Evolutionary conservation across 1,140 invertebrate genomes (phyloP), one percentile per base, ranked within the genome.

Genomic region (Matsumurasca onukii): DNA sequence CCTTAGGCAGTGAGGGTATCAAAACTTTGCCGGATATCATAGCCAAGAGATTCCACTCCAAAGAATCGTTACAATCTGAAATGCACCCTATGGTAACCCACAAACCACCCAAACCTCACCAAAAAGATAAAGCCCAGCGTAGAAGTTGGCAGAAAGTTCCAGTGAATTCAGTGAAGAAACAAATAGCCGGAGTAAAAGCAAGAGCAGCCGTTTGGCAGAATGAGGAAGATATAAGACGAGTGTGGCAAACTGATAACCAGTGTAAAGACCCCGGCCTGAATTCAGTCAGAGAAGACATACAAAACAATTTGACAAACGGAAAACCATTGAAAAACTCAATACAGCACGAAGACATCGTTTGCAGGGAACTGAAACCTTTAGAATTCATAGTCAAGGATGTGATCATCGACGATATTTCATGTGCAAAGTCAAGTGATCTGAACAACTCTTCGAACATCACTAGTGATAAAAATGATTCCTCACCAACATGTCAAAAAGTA

Each of bases 81-180:
- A 75, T 31, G 77, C 76, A 74, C 78, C 69, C 78, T 49, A 76
- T 82, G 39, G 80, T 82, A 0, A 76, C 81, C 0, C 81, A 83
- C 63, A 83, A 83, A 69, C 82, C 81, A 0, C 82, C 81, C 0
- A 83, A 82, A 68, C 81, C 81, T 0, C 80, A 80, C 2, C 77
- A 79, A 75, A 79, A 81, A 79, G 63, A 77, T 75, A 27, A 75
- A 77, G 69, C 24, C 62, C 73, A 62, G 48, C 72, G 1, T 5
- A 67, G 68, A 65, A 62, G 45, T 48, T 71, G 22, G 74, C 70
- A 59, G 62, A 69, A 31, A 64, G 61, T 69, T 24, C 31, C 34
- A 66, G 68, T 61, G 1, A 68, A 48, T 29, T 3, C 34, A 34
- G 59, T 49, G 39, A 20, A 29, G 25, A 39, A 30, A 55, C 30